Base-by-base conservation (phyloP, 2,888 invertebrate genomes). In the Catocala sponsa region DNA sequence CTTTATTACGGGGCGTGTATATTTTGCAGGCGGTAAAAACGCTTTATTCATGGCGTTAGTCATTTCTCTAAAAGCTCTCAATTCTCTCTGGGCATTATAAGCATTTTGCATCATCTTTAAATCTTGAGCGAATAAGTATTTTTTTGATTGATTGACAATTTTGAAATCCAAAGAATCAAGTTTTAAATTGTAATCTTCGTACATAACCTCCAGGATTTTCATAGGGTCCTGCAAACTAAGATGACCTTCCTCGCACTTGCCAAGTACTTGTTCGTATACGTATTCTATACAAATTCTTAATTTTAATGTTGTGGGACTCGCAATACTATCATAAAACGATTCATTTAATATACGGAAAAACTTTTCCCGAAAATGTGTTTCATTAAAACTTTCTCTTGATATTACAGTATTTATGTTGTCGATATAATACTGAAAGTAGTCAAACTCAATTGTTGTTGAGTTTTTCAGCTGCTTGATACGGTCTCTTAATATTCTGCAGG, bases 171-270 rank as follows among this genome's bases (percentile, higher is more conserved):
- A 82, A 1, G 89, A 82, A 78, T 94, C 94, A 9, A 94, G 74
- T 47, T 83, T 85, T 69, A 93, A 85, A 74, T 93, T 94, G 47
- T 89, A 93, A 70, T 92, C 91, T 80, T 94, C 94, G 65, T 94
- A 94, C 86, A 88, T 88, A 12, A 92, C 84, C 85, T 94, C 94
- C 54, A 94, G 82, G 64, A 94, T 89, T 83, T 92, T 94, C 90
- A 94, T 91, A 13, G 94, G 93, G 69, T 94, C 94, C 52, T 87
- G 84, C 55, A 94, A 70, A 72, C 80, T 89, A 69, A 89, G 84
- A 75, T 94, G 94, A 2, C 92, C 94, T 78, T 94, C 94, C 74
- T 94, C 94, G 74, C 92, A 91, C 72, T 93, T 93, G 0, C 94
- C 94, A 69, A 92, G 89, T 44, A 94, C 78, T 84, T 93, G 87